Evolutionary conservation across 2,113 vertebrate genomes (phyloP).

Genomic region (Chionodraco myersi): DNA sequence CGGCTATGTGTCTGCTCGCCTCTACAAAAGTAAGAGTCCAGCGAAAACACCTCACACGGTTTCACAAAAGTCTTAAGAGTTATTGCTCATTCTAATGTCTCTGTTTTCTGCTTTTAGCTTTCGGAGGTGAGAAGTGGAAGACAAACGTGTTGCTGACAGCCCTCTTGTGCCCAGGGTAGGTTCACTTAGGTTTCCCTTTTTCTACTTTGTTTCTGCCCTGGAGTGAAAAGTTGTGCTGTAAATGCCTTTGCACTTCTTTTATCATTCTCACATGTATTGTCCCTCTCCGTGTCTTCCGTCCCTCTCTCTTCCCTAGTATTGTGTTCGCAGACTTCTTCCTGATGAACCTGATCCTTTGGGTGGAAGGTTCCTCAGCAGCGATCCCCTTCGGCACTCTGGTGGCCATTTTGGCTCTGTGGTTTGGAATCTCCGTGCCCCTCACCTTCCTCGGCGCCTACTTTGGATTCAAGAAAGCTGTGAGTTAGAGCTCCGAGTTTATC

Average conservation of each 20-base stretch:
- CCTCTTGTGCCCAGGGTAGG: constrained; percentile 97
- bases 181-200: constrained; percentile 2
- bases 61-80: not conserved
- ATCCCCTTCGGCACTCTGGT: constrained; percentile 96
- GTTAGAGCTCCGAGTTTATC: constrained; percentile 35
- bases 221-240: not conserved
- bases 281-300: constrained; percentile 21
- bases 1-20: constrained; percentile 93
- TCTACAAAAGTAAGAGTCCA: constrained; percentile 84
- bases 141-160: constrained; percentile 97
- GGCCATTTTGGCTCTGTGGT: constrained; percentile 97
- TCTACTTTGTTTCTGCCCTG: not conserved
- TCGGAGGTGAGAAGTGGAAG: constrained; percentile 99
- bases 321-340: constrained; percentile 99
- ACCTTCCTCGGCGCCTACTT: constrained; percentile 97
- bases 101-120: constrained; percentile 84
- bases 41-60: not conserved
- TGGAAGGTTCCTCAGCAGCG: constrained; percentile 96
- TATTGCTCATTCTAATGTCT: constrained; percentile 1
- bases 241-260: not conserved
- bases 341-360: constrained; percentile 99
- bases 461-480: constrained; percentile 95
- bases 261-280: not conserved
- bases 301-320: constrained; percentile 81
- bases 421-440: constrained; percentile 97